Percentiles rank a stretch among this genome's conserved stretches.
Conservation (phyloP, 2,888 invertebrate species). For the Pristionchus mayeri region DNA sequence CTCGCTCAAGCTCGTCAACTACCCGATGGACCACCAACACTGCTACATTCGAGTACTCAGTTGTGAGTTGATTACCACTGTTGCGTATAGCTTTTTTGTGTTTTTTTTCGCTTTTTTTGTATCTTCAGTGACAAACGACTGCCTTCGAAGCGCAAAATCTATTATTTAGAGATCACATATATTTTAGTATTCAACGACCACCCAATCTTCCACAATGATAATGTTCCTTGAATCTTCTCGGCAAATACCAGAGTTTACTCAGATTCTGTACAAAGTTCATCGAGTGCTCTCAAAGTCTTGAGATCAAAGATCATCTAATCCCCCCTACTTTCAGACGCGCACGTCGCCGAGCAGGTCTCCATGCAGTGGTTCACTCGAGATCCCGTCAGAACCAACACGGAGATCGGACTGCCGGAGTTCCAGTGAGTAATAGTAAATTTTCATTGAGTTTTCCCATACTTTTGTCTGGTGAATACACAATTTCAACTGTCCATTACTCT, state of each 20-base stretch:
- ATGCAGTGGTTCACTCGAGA: slow-evolving; percentile 72
- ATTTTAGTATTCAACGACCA: too few species aligned
- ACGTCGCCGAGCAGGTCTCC: slow-evolving; percentile 73
- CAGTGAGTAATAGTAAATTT: slow-evolving; percentile 28
- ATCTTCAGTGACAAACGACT: not conserved
- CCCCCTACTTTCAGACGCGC: slow-evolving; percentile 65
- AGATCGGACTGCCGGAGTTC: slow-evolving; percentile 74
- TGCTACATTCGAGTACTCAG: slow-evolving; percentile 70
- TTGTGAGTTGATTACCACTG: slow-evolving; percentile 60
- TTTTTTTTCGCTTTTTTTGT: not conserved
- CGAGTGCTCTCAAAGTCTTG: too few species aligned
- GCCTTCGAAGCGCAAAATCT: not conserved
- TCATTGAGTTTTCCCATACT: too few species aligned
- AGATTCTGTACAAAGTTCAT: too few species aligned
- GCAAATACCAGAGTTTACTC: too few species aligned
- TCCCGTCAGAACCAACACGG: slow-evolving; percentile 72
- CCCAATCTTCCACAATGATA: too few species aligned
- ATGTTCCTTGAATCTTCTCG: too few species aligned
- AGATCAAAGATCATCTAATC: slow-evolving; percentile 2
- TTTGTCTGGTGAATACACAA: too few species aligned
- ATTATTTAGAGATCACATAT: not conserved
- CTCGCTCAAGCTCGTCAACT: slow-evolving; percentile 54
- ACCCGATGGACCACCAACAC: slow-evolving; percentile 74
- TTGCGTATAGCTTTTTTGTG: not conserved
- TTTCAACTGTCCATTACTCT: too few species aligned